Percentiles rank a stretch among this genome's conserved stretches.
These are phyloP conservation scores for Micrasema minimum DNA, from an alignment of 1,140 invertebrate species.

Conservation along the genomic window DNA sequence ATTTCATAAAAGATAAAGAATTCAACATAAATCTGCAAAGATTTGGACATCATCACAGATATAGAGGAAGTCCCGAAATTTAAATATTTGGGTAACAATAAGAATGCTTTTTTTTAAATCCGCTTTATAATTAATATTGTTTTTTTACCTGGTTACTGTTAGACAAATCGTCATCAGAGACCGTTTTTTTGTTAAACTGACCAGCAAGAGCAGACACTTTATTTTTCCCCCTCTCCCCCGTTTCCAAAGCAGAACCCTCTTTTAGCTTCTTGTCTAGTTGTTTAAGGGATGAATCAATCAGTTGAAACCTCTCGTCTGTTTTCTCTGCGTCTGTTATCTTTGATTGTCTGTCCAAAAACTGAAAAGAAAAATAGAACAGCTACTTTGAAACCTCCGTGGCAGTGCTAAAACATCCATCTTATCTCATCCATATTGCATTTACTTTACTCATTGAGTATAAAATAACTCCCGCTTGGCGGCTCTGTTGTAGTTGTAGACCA, in stretches of 20 bases:
- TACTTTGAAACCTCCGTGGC: too few species aligned
- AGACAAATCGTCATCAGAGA: not conserved
- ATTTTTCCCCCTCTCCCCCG: conserved; percentile 76
- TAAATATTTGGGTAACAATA: not conserved
- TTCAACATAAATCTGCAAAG: too few species aligned
- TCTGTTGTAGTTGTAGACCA: too few species aligned
- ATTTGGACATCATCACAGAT: too few species aligned
- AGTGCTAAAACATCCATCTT: too few species aligned
- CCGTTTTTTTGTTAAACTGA: conserved; percentile 77
- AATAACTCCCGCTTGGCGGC: too few species aligned
- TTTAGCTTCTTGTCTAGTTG: conserved; percentile 83
- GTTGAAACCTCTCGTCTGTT: conserved; percentile 71
- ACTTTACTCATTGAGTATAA: too few species aligned
- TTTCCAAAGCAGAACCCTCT: conserved; percentile 78
- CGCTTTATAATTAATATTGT: not conserved
- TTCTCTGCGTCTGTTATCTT: conserved; percentile 76
- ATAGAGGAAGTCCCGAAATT: too few species aligned
- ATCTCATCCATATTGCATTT: too few species aligned
- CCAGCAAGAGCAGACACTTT: conserved; percentile 78
- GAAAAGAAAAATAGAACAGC: too few species aligned
- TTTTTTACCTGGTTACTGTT: conserved; percentile 22
- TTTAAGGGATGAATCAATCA: conserved; percentile 85
- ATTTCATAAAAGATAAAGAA: too few species aligned
- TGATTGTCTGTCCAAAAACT: conserved; percentile 84
- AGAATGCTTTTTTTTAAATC: not conserved